phyloP scores from a whole-genome alignment of 2,888 invertebrate genomes.

The Cactoblastis cactorum region DNA sequence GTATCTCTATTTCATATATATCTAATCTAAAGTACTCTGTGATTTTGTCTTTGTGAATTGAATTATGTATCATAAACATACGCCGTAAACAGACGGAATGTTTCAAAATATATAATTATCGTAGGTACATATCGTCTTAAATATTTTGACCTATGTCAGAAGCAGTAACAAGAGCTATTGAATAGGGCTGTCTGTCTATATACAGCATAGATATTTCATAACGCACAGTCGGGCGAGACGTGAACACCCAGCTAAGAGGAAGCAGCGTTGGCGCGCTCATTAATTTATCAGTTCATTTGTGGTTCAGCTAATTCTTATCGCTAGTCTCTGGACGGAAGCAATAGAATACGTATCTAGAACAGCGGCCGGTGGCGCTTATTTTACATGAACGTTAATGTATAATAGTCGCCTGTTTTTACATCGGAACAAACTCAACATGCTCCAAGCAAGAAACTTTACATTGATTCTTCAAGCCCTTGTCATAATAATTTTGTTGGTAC shows the following conservation, averaged over 20 bases:
- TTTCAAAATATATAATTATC: no score
- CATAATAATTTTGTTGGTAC: conserved; percentile 28
- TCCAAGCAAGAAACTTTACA: conserved; percentile 38
- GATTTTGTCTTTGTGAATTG: no score
- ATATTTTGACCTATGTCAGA: no score
- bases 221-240: background rate
- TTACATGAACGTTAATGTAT: conserved; percentile 40
- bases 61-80: no score
- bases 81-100: no score
- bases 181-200: no score
- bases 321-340: conserved; percentile 39
- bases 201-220: background rate
- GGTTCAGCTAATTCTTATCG: conserved; percentile 46
- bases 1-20: no score
- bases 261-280: background rate
- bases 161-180: no score
- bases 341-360: conserved; percentile 48
- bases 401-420: conserved; percentile 39
- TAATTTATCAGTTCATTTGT: conserved; percentile 7
- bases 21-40: no score
- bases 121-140: no score
- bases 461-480: conserved; percentile 30
- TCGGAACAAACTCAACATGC: conserved; percentile 45
- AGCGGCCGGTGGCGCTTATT: conserved; percentile 43
- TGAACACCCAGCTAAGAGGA: background rate